Conservation (phyloP, 2,888 invertebrate genomes). For the Noctua comes region DNA sequence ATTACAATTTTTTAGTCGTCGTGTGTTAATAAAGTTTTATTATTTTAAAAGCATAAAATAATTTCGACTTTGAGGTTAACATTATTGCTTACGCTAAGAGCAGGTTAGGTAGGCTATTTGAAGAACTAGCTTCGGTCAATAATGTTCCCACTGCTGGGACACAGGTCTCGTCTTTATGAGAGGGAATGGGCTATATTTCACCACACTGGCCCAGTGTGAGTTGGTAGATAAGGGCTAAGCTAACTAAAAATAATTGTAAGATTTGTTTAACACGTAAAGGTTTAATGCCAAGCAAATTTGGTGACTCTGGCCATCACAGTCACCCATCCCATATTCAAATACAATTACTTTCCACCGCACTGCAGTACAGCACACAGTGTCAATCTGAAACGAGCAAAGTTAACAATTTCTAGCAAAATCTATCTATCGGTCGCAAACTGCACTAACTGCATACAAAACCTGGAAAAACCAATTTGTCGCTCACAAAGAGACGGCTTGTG, state of each 20-base stretch:
- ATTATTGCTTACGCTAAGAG: too few relatives aligned
- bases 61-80: too few relatives aligned
- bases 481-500: conserved; percentile 75
- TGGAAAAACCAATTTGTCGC: conserved; percentile 77
- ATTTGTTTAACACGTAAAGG: background rate
- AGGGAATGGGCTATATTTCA: too few relatives aligned
- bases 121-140: too few relatives aligned
- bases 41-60: background rate
- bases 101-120: too few relatives aligned
- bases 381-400: conserved; percentile 58
- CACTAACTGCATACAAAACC: conserved; percentile 65
- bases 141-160: too few relatives aligned
- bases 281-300: background rate
- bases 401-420: conserved; percentile 61
- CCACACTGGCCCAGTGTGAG: too few relatives aligned
- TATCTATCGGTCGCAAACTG: conserved; percentile 53
- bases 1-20: background rate
- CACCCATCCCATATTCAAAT: conserved; percentile 47
- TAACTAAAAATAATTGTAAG: background rate
- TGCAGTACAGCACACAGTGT: conserved; percentile 21
- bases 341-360: conserved; percentile 44
- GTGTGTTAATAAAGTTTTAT: background rate
- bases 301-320: background rate
- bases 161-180: too few relatives aligned
- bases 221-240: too few relatives aligned